Base-by-base conservation (phyloP, 2,888 invertebrate species). In the Blera fallax region DNA sequence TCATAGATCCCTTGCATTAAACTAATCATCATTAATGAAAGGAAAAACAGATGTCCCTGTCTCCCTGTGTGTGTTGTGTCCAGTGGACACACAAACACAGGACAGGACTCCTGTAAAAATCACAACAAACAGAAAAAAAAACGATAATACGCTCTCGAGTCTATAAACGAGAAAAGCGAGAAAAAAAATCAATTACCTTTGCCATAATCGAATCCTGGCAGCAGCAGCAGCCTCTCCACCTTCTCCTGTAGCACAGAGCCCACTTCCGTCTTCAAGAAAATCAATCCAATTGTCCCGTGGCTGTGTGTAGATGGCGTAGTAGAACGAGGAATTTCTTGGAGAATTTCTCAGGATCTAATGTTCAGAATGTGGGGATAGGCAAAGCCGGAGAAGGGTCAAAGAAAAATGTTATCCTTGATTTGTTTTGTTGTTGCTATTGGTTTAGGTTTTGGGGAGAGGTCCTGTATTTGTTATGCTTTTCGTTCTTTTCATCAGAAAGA, bases 131-230 rank as follows among this genome's bases (percentile, higher is more conserved):
- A 34, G 40, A 21, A 24, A 73, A 58, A 65, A 50, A 58, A 21
- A 62, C 37, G 64, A 48, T 70, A 40, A 58, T 43, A 58, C 67
- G 50, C 52, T 65, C 40, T 45, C 56, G 32, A 56, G 45, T 72
- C 65, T 72, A 72, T 72, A 76, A 85, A 80, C 37, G 62, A 79
- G 56, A 64, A 80, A 48, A 32, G 45, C n/a, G 21, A 65, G 40
- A 73, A 79, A 77, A 72, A 83, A 87, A 88, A 87, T 87, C 87
- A 88, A 88, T 88, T 88, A 88, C 88, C 88, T 88, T 88, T 84
- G 88, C 88, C 88, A 88, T 88, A 87, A 87, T 88, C 79, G 82
- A 87, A 87, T 85, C 77, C 73, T 81, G 60, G 72, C 58, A 80
- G 54, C 45, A 73, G 79, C 67, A 81, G 56, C 29, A 69, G 79